Evolutionary conservation across 2,113 vertebrate species (phyloP), one percentile per base, ranked within the genome.

Genomic region (Lanius ludovicianus): DNA sequence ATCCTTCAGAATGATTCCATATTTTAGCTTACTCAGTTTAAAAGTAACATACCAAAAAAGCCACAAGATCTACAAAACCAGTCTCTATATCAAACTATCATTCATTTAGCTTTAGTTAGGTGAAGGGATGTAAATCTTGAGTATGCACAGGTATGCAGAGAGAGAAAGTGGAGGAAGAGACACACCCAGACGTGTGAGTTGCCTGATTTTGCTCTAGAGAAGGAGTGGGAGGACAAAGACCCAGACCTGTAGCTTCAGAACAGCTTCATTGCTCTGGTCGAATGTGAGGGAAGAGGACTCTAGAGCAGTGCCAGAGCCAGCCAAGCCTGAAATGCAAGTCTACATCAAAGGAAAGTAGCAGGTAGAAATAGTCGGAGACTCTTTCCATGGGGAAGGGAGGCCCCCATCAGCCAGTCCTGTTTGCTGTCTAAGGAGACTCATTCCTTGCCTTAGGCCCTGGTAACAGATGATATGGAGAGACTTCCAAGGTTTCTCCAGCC

Each of bases 171-270:
- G 5, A 37, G 13, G 20, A 59, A 89, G 18, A 68, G 7, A 11
- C 13, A 57, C 17, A 2, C 3, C 11, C 19, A 70, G 20, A 15
- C 13, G 4, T 1, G 3, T 10, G n/a, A 56, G 4, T 3, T 68
- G 13, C 3, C 39, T 50, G 25, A 57, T 82, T 62, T 75, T 70
- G 22, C 24, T 69, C 33, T 60, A 55, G 53, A 83, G 69, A 52
- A 81, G 49, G 16, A 35, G 19, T 18, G 22, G 8, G 1, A 89
- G 19, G 4, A 70, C 12, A 41, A 80, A 59, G 23, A 27, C 31
- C 64, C 30, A 39, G 24, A 35, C 41, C 35, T 77, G 27, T 7
- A 80, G 9, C 17, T 80, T 62, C 47, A 30, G 52, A 93, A 53
- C 15, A 89, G 31, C 17, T 78, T 65, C 21, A 23, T 17, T 37